These are phyloP conservation scores for Pao palembangensis DNA, from an alignment of 2,113 vertebrate species.

Conservation along the genomic window DNA sequence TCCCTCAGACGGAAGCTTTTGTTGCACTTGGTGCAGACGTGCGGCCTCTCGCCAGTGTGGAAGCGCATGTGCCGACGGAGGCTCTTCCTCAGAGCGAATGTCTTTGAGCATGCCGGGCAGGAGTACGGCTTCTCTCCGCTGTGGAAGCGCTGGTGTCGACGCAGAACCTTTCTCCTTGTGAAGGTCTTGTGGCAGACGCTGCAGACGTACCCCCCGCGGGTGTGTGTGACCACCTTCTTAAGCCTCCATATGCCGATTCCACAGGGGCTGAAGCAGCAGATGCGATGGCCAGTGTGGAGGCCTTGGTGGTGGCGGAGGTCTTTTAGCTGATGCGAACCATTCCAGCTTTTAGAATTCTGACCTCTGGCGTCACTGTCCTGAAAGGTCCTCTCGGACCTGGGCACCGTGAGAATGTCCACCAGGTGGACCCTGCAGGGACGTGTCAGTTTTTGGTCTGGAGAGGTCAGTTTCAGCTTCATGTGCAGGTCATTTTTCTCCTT, in stretches of 20 bases:
- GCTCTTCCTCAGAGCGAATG: slow-evolving; percentile 69
- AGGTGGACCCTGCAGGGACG: slow-evolving; percentile 64
- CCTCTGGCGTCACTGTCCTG: neutral
- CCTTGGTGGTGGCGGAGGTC: slow-evolving; percentile 71
- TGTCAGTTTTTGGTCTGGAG: slow-evolving; percentile 47
- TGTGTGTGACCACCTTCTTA: slow-evolving; percentile 36
- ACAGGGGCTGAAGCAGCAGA: slow-evolving; percentile 70
- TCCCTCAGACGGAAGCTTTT: slow-evolving; percentile 73
- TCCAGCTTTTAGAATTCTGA: neutral
- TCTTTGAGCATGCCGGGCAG: slow-evolving; percentile 61
- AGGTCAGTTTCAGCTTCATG: slow-evolving; percentile 49
- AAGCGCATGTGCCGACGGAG: slow-evolving; percentile 69
- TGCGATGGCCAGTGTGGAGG: slow-evolving; percentile 69
- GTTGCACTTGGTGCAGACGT: slow-evolving; percentile 61
- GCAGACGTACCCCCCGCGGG: slow-evolving; percentile 54
- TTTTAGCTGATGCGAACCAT: slow-evolving; percentile 38
- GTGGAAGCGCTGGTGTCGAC: slow-evolving; percentile 74
- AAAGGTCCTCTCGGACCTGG: neutral
- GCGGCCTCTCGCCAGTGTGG: slow-evolving; percentile 72
- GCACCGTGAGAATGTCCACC: slow-evolving; percentile 55
- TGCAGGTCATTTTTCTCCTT: slow-evolving; percentile 48
- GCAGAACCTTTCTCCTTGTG: slow-evolving; percentile 66
- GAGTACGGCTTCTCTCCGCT: slow-evolving; percentile 68
- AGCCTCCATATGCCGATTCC: slow-evolving; percentile 65
- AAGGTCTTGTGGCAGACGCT: slow-evolving; percentile 64